These are phyloP conservation scores for Atherinosoma microstoma DNA, from an alignment of 2,797 vertebrate species.

Conservation along the genomic window DNA sequence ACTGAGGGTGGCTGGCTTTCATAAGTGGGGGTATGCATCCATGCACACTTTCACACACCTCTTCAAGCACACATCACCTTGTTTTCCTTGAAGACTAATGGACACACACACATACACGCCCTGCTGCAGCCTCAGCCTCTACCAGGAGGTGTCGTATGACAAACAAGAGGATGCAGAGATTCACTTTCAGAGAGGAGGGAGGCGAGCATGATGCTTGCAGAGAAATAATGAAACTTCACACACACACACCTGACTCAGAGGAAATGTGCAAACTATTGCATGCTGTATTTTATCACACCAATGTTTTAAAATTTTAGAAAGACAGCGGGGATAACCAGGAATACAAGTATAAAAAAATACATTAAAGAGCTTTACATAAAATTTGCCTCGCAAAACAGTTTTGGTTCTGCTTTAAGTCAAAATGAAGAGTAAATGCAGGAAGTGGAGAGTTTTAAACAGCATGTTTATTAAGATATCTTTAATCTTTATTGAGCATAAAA, in stretches of 20 bases:
- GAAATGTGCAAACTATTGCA: not conserved
- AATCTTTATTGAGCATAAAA: slow-evolving; percentile 24
- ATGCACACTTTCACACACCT: slow-evolving; percentile 20
- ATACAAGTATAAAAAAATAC: slow-evolving; percentile 1
- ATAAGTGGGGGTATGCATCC: slow-evolving; percentile 69
- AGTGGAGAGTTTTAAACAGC: not conserved
- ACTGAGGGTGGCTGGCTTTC: slow-evolving; percentile 76
- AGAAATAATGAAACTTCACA: slow-evolving; percentile 14
- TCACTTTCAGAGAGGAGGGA: slow-evolving; percentile 19
- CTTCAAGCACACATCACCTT: slow-evolving; percentile 39
- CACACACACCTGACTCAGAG: slow-evolving; percentile 4
- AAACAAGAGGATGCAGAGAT: slow-evolving; percentile 40
- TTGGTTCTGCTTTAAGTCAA: not conserved
- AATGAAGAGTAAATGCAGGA: not conserved
- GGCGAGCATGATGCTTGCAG: not conserved
- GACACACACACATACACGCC: slow-evolving; percentile 18
- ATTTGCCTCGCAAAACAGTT: not conserved
- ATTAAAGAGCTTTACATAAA: slow-evolving; percentile 3
- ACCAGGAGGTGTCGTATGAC: slow-evolving; percentile 74
- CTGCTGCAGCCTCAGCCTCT: slow-evolving; percentile 63
- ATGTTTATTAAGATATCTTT: slow-evolving; percentile 9
- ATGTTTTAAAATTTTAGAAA: not conserved
- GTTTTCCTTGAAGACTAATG: slow-evolving; percentile 8
- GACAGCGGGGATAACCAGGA: not conserved
- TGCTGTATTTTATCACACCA: not conserved